A percentile compares a stretch with the other conserved stretches of the same genome.
These are phyloP conservation scores for Burhinus oedicnemus DNA, from an alignment of 2,113 vertebrate species.

Conservation along the genomic window DNA sequence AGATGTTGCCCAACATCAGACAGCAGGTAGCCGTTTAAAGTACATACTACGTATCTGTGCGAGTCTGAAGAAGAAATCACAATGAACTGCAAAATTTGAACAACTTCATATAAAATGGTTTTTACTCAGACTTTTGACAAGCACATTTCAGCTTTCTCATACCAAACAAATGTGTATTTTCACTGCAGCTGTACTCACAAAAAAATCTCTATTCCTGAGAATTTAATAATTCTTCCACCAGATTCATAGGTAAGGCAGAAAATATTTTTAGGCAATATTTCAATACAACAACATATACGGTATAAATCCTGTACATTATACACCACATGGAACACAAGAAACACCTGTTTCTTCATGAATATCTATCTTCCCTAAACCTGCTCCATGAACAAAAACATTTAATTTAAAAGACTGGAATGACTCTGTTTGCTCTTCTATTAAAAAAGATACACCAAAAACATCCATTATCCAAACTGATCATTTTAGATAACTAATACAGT, in stretches of 20 bases:
- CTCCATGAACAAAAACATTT: background rate
- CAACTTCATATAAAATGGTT: background rate
- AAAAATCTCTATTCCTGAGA: background rate
- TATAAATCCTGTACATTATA: background rate
- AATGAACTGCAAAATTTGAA: background rate
- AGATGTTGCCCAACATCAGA: conserved; percentile 15
- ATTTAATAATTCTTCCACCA: background rate
- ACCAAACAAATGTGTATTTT: background rate
- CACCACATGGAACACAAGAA: background rate
- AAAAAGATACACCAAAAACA: background rate
- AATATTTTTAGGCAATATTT: background rate
- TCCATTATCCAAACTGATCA: background rate
- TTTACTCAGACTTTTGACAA: background rate
- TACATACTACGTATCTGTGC: rapidly evolving
- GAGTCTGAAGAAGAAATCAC: background rate
- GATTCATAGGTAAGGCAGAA: background rate
- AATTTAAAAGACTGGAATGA: background rate
- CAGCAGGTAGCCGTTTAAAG: background rate
- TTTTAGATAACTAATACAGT: background rate
- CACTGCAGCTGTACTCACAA: background rate
- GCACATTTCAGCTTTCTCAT: background rate
- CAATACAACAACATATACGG: background rate
- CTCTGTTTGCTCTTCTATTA: background rate
- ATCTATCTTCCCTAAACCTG: background rate
- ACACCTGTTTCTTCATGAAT: background rate